Evolutionary conservation across 1,140 invertebrate species (phyloP).

Genomic region (Subanguina moxae): DNA sequence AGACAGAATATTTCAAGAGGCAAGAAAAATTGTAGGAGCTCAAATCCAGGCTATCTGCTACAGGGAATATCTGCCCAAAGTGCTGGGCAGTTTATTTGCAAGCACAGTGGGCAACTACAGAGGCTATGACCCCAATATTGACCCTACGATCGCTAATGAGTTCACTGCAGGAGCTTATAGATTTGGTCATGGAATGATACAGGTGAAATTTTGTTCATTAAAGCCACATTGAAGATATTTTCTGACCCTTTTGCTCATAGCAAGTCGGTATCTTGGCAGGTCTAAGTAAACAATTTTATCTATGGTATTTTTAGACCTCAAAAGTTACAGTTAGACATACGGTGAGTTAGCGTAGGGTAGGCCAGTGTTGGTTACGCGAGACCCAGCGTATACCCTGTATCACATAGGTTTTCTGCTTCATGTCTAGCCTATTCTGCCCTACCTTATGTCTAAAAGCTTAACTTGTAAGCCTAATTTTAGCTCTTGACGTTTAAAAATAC

Average conservation of each 20-base stretch:
- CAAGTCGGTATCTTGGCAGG: too few relatives aligned
- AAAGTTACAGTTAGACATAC: too few relatives aligned
- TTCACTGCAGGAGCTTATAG: conserved; percentile 69
- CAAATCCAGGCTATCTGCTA: conserved; percentile 57
- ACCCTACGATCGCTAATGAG: conserved; percentile 67
- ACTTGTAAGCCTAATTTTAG: too few relatives aligned
- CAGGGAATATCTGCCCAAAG: conserved; percentile 53
- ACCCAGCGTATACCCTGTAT: too few relatives aligned
- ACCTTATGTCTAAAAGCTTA: too few relatives aligned
- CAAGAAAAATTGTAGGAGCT: conserved; percentile 68
- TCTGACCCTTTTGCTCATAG: not conserved
- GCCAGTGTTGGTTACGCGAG: too few relatives aligned
- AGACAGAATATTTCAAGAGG: conserved; percentile 64
- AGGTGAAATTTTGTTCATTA: conserved; percentile 27
- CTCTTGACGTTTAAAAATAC: too few relatives aligned
- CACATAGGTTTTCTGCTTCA: too few relatives aligned
- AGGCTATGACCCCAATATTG: conserved; percentile 65
- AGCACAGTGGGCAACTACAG: conserved; percentile 62
- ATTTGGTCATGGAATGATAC: conserved; percentile 67
- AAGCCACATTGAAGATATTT: not conserved
- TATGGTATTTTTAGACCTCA: too few relatives aligned
- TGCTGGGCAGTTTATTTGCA: conserved; percentile 50
- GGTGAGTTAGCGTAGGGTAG: too few relatives aligned
- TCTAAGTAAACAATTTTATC: too few relatives aligned
- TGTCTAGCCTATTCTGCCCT: too few relatives aligned